These are phyloP conservation scores for Agelastica alni DNA, from an alignment of 2,888 invertebrate species.

Conservation along the genomic window DNA sequence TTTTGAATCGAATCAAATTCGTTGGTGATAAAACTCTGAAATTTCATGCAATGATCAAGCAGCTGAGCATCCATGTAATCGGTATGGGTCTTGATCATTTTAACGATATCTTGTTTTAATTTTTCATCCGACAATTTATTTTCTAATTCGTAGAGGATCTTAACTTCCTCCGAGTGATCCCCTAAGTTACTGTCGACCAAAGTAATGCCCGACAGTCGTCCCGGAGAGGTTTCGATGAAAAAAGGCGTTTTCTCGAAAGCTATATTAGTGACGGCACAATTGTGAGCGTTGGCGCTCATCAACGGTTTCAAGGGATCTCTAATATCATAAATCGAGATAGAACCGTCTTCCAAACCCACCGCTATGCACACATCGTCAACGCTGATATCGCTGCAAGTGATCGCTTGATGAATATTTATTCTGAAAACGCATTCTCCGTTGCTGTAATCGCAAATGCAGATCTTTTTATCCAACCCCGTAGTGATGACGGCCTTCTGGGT, in stretches of 20 bases:
- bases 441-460: conserved; percentile 44
- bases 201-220: conserved; percentile 20
- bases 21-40: conserved; percentile 45
- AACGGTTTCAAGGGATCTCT: conserved; percentile 44
- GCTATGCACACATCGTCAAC: conserved; percentile 43
- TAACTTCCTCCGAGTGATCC: conserved; percentile 12
- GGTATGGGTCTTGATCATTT: conserved; percentile 39
- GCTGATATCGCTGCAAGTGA: conserved; percentile 46
- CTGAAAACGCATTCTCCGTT: conserved; percentile 42
- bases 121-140: conserved; percentile 17
- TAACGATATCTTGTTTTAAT: conserved; percentile 36
- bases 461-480: conserved; percentile 46
- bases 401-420: conserved; percentile 43
- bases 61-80: conserved; percentile 44
- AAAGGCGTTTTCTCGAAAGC: conserved; percentile 32
- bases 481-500: conserved; percentile 43
- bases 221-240: conserved; percentile 8
- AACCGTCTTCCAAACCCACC: conserved; percentile 46
- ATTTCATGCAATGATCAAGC: conserved; percentile 44
- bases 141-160: conserved; percentile 7
- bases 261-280: conserved; percentile 32
- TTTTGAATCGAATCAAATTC: conserved; percentile 47
- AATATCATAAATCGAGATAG: conserved; percentile 47
- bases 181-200: conserved; percentile 21
- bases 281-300: conserved; percentile 37